phyloP scores from a whole-genome alignment of 2,888 invertebrate species.

The Lasius fuliginosus region DNA sequence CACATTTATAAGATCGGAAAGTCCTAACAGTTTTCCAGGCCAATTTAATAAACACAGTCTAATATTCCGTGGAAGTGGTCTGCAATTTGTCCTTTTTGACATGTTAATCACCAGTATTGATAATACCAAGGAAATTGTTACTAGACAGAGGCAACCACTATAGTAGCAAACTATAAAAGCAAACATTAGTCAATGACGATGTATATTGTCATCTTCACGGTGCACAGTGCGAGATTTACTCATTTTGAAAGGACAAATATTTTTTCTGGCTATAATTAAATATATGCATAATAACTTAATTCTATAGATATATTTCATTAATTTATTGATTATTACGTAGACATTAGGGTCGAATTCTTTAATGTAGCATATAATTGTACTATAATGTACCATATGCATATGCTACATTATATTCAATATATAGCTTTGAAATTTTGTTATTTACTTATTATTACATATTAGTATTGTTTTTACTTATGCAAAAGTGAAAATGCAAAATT shows the following conservation, averaged over 20 bases:
- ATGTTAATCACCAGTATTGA: constrained; percentile 88
- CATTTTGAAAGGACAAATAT: constrained; percentile 3
- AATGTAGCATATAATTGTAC: no score
- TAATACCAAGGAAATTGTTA: constrained; percentile 87
- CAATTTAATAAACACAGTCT: constrained; percentile 86
- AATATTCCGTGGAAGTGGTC: constrained; percentile 87
- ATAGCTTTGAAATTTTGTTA: no score
- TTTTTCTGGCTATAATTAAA: background rate
- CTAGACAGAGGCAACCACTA: constrained; percentile 87
- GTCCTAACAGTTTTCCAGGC: constrained; percentile 85
- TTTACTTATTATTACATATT: no score
- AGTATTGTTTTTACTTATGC: no score
- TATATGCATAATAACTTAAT: background rate
- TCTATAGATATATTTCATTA: background rate
- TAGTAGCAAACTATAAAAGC: constrained; percentile 88
- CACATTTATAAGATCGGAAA: constrained; percentile 85
- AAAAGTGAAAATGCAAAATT: no score
- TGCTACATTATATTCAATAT: no score
- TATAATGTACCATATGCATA: no score
- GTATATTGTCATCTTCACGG: background rate
- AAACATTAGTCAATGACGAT: constrained; percentile 20
- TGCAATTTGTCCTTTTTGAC: constrained; percentile 86
- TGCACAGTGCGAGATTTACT: background rate
- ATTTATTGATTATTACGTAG: background rate
- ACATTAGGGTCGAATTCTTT: background rate